A percentile compares a stretch with the other conserved stretches of the same genome.
Conservation (phyloP, 2,797 vertebrate species). For the Tangara arthus region DNA sequence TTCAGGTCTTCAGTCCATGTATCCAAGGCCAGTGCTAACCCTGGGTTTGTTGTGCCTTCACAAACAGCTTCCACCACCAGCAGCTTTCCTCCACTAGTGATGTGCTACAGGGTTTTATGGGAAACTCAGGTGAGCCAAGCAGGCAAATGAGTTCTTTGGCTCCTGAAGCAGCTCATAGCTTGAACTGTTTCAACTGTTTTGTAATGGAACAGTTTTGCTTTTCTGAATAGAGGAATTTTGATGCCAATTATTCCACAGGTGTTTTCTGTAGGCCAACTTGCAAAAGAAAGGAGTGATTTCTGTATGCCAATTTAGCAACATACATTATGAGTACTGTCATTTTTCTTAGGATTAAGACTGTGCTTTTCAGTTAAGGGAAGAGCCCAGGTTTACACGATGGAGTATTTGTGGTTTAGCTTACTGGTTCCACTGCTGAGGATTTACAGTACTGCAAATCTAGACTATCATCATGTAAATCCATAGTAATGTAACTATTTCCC, state of each 20-base stretch:
- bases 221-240: background rate
- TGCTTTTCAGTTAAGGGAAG: background rate
- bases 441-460: conserved; percentile 19
- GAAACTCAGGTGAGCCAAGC: background rate
- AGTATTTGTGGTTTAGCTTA: conserved; percentile 8
- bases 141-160: background rate
- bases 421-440: background rate
- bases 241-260: background rate
- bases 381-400: background rate
- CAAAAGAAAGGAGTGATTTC: background rate
- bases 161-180: background rate
- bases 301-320: background rate
- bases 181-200: background rate
- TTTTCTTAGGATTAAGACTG: background rate
- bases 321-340: background rate
- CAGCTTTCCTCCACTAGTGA: background rate
- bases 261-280: background rate
- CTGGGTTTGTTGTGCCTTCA: background rate
- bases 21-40: background rate
- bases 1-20: background rate
- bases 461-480: background rate
- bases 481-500: conserved; percentile 1
- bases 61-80: background rate
- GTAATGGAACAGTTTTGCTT: background rate
- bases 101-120: background rate